Conservation (phyloP, 2,888 invertebrate genomes). For the Noctua fimbriata region DNA sequence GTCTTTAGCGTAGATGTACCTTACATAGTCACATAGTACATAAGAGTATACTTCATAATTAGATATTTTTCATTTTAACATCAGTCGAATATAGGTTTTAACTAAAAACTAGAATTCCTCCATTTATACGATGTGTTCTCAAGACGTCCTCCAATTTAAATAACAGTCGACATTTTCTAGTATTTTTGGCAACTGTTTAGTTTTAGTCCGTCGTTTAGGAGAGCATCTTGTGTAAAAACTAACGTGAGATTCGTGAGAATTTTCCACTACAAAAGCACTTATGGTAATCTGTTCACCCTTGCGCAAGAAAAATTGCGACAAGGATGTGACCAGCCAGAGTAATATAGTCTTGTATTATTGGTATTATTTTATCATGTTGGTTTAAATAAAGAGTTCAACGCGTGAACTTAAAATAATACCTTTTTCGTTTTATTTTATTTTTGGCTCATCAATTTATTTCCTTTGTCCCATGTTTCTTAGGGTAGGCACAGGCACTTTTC, state of each 20-base stretch:
- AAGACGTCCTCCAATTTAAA: background rate
- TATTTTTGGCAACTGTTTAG: conserved; percentile 6
- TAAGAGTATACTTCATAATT: too few relatives aligned
- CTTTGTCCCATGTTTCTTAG: background rate
- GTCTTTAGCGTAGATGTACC: background rate
- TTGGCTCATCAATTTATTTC: background rate
- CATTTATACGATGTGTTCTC: background rate
- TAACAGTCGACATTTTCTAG: background rate
- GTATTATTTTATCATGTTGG: background rate
- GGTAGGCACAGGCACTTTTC: background rate
- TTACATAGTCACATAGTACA: too few relatives aligned
- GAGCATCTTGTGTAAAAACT: conserved; percentile 1
- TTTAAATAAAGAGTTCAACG: conserved; percentile 49
- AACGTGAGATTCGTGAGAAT: conserved; percentile 8
- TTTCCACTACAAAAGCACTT: conserved; percentile 4
- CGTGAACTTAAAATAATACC: conserved; percentile 11
- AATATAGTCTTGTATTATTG: background rate
- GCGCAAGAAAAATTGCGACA: background rate
- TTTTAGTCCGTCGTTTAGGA: background rate
- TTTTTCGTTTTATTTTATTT: background rate
- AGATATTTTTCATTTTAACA: background rate
- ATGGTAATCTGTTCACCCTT: conserved; percentile 1
- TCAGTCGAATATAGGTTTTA: background rate
- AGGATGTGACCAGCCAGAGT: background rate
- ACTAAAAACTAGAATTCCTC: background rate